phyloP scores from a whole-genome alignment of 2,888 invertebrate species.

The Troglohyphantes excavatus region DNA sequence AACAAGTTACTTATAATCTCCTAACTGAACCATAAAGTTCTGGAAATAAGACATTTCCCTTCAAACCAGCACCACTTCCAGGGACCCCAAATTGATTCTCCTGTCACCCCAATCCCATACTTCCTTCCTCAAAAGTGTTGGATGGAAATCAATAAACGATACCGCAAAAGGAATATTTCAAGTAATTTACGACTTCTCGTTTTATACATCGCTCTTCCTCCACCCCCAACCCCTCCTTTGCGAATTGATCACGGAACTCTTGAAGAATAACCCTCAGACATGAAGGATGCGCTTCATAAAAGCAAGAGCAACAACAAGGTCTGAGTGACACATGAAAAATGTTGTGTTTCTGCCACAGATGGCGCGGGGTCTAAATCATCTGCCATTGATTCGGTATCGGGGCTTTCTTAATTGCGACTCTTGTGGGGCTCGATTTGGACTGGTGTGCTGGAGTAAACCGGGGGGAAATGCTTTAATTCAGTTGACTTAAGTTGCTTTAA shows the following conservation, averaged over 20 bases:
- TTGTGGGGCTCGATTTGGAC: background rate
- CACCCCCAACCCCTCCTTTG: background rate
- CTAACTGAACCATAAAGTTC: too few species aligned
- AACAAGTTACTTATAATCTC: too few species aligned
- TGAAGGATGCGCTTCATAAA: conserved; percentile 71
- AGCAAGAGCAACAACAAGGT: conserved; percentile 42
- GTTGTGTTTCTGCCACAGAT: conserved; percentile 64
- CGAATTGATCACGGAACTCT: conserved; percentile 33
- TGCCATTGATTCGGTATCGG: conserved; percentile 40
- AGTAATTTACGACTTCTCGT: conserved; percentile 7
- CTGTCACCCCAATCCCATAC: background rate
- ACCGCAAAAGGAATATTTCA: conserved; percentile 8
- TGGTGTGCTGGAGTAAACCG: background rate
- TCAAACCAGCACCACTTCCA: background rate
- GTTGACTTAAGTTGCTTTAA: background rate
- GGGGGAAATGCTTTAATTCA: background rate
- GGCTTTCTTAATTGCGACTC: conserved; percentile 40
- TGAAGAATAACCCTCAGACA: conserved; percentile 36
- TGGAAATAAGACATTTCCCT: conserved; percentile 1
- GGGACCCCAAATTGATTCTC: background rate
- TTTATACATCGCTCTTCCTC: background rate
- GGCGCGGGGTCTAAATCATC: conserved; percentile 56
- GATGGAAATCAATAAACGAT: background rate
- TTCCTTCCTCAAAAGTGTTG: background rate
- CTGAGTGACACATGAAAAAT: conserved; percentile 70